Conservation (phyloP, 2,113 vertebrate species). For the Caracal caracal region DNA sequence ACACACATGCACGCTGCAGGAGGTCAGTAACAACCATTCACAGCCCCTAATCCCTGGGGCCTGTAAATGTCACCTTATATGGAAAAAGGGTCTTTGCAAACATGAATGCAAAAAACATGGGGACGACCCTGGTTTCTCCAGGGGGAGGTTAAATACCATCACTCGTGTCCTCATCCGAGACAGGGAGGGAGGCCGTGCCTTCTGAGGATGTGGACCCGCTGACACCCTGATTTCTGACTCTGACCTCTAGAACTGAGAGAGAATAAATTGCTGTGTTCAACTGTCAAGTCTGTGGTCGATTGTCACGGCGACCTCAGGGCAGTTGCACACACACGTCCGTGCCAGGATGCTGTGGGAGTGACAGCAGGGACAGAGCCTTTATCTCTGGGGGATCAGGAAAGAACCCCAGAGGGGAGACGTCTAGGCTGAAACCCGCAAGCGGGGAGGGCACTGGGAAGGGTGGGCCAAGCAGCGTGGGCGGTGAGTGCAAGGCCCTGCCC, state of each 20-base stretch:
- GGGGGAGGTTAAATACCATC: neutral
- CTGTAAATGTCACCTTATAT: neutral
- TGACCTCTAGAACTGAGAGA: neutral
- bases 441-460: neutral
- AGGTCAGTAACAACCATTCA: rapidly evolving
- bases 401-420: neutral
- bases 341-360: too few relatives aligned
- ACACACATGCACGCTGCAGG: rapidly evolving
- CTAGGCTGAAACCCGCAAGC: too few relatives aligned
- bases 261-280: neutral
- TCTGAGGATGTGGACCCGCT: neutral
- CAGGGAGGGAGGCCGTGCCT: neutral
- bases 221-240: neutral
- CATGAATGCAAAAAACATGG: too few relatives aligned
- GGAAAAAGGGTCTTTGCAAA: neutral
- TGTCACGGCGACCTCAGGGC: neutral
- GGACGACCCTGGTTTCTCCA: neutral
- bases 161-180: neutral
- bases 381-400: rapidly evolving
- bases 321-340: rapidly evolving
- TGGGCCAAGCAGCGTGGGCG: rapidly evolving
- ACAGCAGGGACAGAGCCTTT: neutral
- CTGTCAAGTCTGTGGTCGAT: neutral
- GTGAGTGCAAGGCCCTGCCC: neutral
- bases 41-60: neutral